Percentiles rank a stretch among this genome's conserved stretches.
phyloP scores from a whole-genome alignment of 2,113 vertebrate species.

The Verasper variegatus region DNA sequence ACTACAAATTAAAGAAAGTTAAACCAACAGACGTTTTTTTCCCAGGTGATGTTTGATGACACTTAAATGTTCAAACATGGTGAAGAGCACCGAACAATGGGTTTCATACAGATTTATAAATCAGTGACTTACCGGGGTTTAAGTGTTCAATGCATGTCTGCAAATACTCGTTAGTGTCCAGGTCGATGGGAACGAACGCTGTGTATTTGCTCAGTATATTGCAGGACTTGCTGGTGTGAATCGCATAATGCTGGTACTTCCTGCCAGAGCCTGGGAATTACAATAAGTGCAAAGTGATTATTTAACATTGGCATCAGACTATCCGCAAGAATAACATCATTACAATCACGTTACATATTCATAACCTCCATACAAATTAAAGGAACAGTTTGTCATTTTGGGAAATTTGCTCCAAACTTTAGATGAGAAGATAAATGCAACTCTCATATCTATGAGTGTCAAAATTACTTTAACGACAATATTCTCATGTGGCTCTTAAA shows the following conservation, averaged over 20 bases:
- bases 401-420: no score
- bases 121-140: slow-evolving; percentile 80
- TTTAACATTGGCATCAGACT: not conserved
- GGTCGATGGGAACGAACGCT: slow-evolving; percentile 87
- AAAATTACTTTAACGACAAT: no score
- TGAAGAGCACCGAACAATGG: no score
- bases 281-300: not conserved
- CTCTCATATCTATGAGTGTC: no score
- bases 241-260: slow-evolving; percentile 87
- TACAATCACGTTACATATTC: not conserved
- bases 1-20: no score
- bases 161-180: slow-evolving; percentile 90
- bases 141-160: slow-evolving; percentile 85
- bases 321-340: not conserved
- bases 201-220: slow-evolving; percentile 96
- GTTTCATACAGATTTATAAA: not conserved
- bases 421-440: no score
- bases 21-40: not conserved
- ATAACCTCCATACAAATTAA: no score
- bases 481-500: no score
- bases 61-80: no score
- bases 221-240: slow-evolving; percentile 94
- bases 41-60: no score
- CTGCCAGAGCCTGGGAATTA: slow-evolving; percentile 85
- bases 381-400: no score